Evolutionary conservation across 2,888 invertebrate genomes (phyloP).

Genomic region (Tolmerus cingulatus): DNA sequence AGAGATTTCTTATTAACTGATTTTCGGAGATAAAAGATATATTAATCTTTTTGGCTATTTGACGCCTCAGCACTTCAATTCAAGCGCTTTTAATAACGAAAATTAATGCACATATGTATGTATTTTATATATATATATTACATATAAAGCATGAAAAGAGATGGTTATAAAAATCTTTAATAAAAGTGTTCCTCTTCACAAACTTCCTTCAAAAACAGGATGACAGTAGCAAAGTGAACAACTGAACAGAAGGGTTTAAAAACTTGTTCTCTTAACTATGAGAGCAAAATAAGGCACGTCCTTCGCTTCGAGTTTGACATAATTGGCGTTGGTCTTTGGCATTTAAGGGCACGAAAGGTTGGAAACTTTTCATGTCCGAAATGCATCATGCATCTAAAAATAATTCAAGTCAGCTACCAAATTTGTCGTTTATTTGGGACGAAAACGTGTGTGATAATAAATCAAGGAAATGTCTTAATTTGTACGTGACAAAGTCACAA

Average conservation of each 20-base stretch:
- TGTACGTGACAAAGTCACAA: not conserved
- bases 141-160: not conserved
- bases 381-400: not conserved
- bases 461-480: not conserved
- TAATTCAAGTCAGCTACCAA: not conserved
- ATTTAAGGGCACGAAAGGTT: not conserved
- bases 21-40: too few species aligned
- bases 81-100: not conserved
- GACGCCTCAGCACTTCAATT: too few species aligned
- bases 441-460: not conserved
- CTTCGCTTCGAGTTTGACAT: not conserved
- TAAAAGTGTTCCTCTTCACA: not conserved
- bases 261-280: not conserved
- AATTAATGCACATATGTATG: too few species aligned
- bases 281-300: not conserved
- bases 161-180: not conserved
- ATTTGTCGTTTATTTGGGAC: not conserved
- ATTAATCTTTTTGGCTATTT: too few species aligned
- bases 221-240: not conserved
- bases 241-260: not conserved
- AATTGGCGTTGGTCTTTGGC: not conserved
- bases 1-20: too few species aligned
- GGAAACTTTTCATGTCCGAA: not conserved
- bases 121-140: too few species aligned
- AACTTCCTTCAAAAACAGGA: not conserved